Base-by-base conservation (phyloP, 2,888 invertebrate genomes). In the Thymelicus lineola region DNA sequence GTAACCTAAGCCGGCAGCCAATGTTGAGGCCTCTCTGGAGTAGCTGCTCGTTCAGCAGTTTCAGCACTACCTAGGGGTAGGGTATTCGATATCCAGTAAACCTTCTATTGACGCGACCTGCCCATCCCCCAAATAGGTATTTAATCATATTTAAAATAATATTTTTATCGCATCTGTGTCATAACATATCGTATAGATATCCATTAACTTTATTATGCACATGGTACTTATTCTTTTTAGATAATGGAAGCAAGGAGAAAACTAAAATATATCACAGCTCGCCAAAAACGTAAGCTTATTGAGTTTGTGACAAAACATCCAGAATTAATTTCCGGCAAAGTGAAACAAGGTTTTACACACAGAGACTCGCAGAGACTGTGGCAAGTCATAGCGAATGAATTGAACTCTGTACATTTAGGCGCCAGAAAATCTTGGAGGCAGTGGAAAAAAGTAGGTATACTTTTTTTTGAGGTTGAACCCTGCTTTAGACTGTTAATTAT, bases 371-470 rank as follows among this genome's bases (percentile, higher is more conserved):
- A 90, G 69, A 82, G 79, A 67, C 75, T 91, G 42, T 93, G 93
- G 93, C 83, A 86, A 70, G 83, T 74, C 36, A 89, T 93, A 71
- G 85, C 92, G n/a, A 82, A 77, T 53, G 87, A 91, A 75, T 90
- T 88, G 65, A 93, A 93, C 75, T 79, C 88, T 45, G 80, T 91
- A 70, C 70, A 59, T 38, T 86, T 89, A 17, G 93, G 93, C 10
- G 90, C 91, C 0, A 86, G 76, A 50, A 93, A 93, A 82, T 89
- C 89, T 72, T 93, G 93, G 93, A 84, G 85, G 55, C 91, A 91
- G 75, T 93, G 92, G 93, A 83, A 86, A 80, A 93, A 92, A 83
- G 93, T 92, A 82, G 20, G 76, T 73, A 63, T 48, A 38, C n/a
- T 28, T 7, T 35, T 38, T 38, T 38, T 9, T 5, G 38, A 9